Percentiles rank a stretch among this genome's conserved stretches.
Evolutionary conservation across 2,113 vertebrate species (phyloP).

Genomic region (Phainopepla nitens): DNA sequence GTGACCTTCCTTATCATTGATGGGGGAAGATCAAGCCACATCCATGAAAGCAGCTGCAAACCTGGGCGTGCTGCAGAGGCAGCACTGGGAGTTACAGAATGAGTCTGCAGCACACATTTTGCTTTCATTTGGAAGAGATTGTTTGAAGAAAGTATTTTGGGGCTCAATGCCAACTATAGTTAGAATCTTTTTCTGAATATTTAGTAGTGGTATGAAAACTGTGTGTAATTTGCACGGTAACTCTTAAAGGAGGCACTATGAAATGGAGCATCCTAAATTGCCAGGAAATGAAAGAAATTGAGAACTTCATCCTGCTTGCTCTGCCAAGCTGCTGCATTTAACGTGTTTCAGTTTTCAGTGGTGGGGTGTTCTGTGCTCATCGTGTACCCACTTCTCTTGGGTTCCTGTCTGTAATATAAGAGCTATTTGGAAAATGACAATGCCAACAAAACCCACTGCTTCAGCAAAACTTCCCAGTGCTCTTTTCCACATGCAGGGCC

Average conservation of each 20-base stretch:
- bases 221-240: background rate
- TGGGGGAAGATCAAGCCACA: background rate
- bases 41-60: background rate
- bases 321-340: background rate
- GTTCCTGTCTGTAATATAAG: background rate
- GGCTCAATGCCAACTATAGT: background rate
- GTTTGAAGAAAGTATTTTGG: background rate
- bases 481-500: background rate
- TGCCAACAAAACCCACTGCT: background rate
- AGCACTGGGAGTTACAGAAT: accelerated
- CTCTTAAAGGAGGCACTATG: background rate
- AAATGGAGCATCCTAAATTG: background rate
- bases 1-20: background rate
- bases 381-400: background rate
- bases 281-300: background rate
- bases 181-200: background rate
- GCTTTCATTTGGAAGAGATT: background rate
- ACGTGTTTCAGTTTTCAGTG: background rate
- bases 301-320: background rate
- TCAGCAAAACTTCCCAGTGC: background rate
- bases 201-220: background rate
- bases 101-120: background rate
- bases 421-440: background rate
- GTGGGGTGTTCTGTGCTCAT: background rate
- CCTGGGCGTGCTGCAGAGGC: background rate